phyloP scores from a whole-genome alignment of 2,888 invertebrate species.

The Eurois occulta region DNA sequence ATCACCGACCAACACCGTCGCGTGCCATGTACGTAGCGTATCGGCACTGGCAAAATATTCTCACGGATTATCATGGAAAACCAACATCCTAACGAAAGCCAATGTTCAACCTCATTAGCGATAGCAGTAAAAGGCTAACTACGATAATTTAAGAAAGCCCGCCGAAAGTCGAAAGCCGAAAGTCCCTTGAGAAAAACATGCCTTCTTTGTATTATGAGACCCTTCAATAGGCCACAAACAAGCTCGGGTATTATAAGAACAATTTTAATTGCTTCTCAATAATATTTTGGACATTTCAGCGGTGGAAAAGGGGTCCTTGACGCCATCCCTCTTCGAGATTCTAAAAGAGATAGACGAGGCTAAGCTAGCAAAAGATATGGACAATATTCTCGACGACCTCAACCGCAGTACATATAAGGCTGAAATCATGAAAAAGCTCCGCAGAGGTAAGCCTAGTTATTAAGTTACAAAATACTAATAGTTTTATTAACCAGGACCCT shows the following conservation, averaged over 20 bases:
- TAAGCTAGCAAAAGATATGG: slow-evolving; percentile 51
- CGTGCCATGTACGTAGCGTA: no score
- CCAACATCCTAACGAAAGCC: not conserved
- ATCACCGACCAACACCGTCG: no score
- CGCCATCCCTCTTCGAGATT: slow-evolving; percentile 43
- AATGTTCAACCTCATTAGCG: not conserved
- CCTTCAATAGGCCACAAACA: not conserved
- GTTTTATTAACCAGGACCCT: not conserved
- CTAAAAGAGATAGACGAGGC: slow-evolving; percentile 51
- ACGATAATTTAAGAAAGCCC: no score
- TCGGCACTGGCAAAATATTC: no score
- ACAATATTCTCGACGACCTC: slow-evolving; percentile 31
- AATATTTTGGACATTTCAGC: slow-evolving; percentile 25
- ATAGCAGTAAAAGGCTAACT: not conserved
- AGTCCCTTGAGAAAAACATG: not conserved
- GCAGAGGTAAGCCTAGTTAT: slow-evolving; percentile 28
- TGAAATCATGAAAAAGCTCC: slow-evolving; percentile 28
- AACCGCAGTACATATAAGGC: slow-evolving; percentile 21
- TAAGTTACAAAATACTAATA: not conserved
- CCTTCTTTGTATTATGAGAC: not conserved
- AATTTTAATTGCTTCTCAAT: not conserved
- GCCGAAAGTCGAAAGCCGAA: no score
- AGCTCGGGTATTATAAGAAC: not conserved
- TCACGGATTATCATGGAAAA: no score
- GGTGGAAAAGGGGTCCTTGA: slow-evolving; percentile 28